A percentile compares a stretch with the other conserved stretches of the same genome.
Conservation (phyloP, 2,113 vertebrate genomes). For the Rhynchomys soricoides region DNA sequence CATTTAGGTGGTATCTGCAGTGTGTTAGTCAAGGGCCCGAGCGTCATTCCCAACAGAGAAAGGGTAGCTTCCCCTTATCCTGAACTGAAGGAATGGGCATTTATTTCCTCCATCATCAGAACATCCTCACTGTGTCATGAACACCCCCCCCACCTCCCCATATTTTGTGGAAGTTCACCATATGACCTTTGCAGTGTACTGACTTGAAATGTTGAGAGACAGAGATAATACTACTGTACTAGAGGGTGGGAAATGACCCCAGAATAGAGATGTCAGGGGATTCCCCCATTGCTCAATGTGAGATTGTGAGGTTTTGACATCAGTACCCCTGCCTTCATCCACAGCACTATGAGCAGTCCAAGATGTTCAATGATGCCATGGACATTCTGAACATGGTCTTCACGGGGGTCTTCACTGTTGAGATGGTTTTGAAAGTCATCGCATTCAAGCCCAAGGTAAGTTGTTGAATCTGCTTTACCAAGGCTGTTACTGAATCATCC, state of each 20-base stretch:
- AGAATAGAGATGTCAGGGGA: not conserved
- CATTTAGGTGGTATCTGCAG: constrained; percentile 1
- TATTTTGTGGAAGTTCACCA: not conserved
- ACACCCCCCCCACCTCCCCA: not conserved
- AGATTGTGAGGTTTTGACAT: not conserved
- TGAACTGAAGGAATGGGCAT: constrained; percentile 21
- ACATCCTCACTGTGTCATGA: constrained; percentile 38
- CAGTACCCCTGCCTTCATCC: constrained; percentile 54
- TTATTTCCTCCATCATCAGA: not conserved
- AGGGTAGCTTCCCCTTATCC: constrained; percentile 12
- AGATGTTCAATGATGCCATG: constrained; percentile 97
- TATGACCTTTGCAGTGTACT: not conserved
- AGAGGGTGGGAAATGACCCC: not conserved
- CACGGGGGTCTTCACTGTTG: constrained; percentile 97
- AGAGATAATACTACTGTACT: no score
- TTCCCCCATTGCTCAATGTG: not conserved
- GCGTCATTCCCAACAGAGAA: not conserved
- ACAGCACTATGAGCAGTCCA: constrained; percentile 97
- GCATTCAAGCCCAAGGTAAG: constrained; percentile 99
- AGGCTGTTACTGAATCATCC: constrained; percentile 62
- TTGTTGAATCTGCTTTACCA: constrained; percentile 65
- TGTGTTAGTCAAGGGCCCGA: not conserved
- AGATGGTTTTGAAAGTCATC: constrained; percentile 99
- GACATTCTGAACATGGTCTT: constrained; percentile 99
- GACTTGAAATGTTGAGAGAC: not conserved